Conservation (phyloP, 2,888 invertebrate species). For the Molorchus minor region DNA sequence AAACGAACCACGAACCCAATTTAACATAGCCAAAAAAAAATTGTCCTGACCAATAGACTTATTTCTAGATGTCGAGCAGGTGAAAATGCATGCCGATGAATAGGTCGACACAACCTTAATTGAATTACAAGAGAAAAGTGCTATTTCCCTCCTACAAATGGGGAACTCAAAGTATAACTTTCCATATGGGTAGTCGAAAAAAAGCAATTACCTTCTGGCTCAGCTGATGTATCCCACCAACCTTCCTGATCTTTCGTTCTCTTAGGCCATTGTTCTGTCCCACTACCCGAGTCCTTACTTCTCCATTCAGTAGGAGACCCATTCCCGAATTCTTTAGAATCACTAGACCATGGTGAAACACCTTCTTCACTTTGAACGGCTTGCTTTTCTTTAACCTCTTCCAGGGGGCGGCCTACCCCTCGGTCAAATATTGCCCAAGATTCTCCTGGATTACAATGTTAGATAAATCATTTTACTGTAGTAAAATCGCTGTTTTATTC, state of each 20-base stretch:
- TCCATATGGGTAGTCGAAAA: no score
- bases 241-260: conserved; percentile 61
- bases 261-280: conserved; percentile 60
- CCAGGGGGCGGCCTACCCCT: conserved; percentile 49
- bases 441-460: conserved; percentile 56
- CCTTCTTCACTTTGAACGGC: conserved; percentile 62
- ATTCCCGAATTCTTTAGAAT: conserved; percentile 71
- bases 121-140: no score
- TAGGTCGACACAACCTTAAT: no score
- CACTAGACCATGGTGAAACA: conserved; percentile 82
- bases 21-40: no score
- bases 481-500: no score
- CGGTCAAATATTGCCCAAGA: conserved; percentile 72
- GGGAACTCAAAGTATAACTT: no score
- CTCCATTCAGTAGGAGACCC: conserved; percentile 64
- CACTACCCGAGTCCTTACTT: conserved; percentile 62
- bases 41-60: no score
- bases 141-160: no score
- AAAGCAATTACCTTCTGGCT: conserved; percentile 54
- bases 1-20: no score
- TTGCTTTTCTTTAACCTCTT: conserved; percentile 53
- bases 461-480: no score
- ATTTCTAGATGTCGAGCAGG: no score
- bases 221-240: conserved; percentile 63
- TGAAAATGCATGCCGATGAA: no score